Base-by-base conservation (phyloP, 1,140 invertebrate species). In the Aphidius gifuensis region DNA sequence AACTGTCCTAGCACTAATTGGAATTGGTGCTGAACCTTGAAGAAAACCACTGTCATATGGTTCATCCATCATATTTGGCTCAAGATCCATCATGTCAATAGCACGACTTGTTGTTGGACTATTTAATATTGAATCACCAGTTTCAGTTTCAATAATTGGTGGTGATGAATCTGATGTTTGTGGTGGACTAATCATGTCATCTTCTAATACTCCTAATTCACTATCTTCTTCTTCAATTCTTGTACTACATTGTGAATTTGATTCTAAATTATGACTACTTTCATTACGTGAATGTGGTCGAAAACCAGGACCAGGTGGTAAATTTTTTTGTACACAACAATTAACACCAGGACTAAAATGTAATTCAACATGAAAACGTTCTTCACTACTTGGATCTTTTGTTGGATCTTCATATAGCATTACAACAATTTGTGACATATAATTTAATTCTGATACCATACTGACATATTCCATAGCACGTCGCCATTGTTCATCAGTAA, bases 321-420 rank as follows among this genome's bases (percentile, higher is more conserved):
- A 78, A 81, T 95, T 95, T 74, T 96, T 96, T 70, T 96, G 93
- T 9, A 96, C 93, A 76, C 93, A 96, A 78, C 93, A 96, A 77
- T 96, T 96, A 1, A 96, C 94, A 49, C 96, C 96, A 2, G 96
- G 96, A 83, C 95, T 98, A 73, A 99, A 98, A 81, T 98, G 96
- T 11, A 99, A 81, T 80, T 99, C 96, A 46, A 99, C 93, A 75
- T 98, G 96, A 76, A 98, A 99, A 65, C 92, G 85, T 79, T 94
- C 92, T 72, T 96, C 92, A 9, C 92, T 93, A 46, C 83, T 87
- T 0, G 91, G 91, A 80, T 94, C 94, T 79, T 98, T 98, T 0
- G 93, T 97, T 5, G 95, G 95, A 82, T 99, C 96, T 82, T 99
- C 97, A 76, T 99, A 99, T n/a, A 99, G 81, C 96, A 99, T 98